Conservation (phyloP, 2,888 invertebrate species). For the Hypolimnas misippus region DNA sequence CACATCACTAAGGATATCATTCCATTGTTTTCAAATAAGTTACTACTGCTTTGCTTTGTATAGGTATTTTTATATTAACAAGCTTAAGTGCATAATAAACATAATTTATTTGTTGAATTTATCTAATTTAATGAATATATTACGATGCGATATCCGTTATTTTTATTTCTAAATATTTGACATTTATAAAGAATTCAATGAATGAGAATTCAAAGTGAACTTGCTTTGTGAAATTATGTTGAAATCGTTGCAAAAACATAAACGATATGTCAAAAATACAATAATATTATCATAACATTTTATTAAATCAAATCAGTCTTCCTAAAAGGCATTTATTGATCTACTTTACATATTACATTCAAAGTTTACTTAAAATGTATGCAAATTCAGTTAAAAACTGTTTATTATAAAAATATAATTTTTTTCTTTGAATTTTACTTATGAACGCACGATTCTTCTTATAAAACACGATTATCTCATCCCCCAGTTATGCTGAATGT, state of each 20-base stretch:
- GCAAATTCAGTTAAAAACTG: neutral
- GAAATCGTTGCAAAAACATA: neutral
- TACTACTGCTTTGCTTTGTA: too few relatives aligned
- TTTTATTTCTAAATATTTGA: slow-evolving; percentile 37
- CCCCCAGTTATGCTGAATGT: slow-evolving; percentile 16
- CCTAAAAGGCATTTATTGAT: neutral
- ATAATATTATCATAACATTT: neutral
- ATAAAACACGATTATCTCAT: slow-evolving; percentile 12
- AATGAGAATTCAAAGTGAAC: neutral
- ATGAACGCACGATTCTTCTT: neutral
- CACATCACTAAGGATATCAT: too few relatives aligned
- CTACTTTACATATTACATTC: neutral
- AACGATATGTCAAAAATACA: slow-evolving; percentile 6
- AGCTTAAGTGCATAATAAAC: too few relatives aligned
- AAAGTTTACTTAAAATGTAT: neutral
- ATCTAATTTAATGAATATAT: neutral
- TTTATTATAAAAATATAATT: neutral
- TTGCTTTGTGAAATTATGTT: neutral
- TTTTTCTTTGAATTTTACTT: too few relatives aligned
- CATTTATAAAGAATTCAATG: slow-evolving; percentile 23
- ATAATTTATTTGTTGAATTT: too few relatives aligned
- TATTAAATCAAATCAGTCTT: neutral
- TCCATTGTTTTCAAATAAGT: too few relatives aligned
- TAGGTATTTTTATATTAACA: too few relatives aligned
- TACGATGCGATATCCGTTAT: slow-evolving; percentile 40